A percentile compares a stretch with the other conserved stretches of the same genome.
Conservation (phyloP, 2,888 invertebrate species). For the Ganaspis brasiliensis region DNA sequence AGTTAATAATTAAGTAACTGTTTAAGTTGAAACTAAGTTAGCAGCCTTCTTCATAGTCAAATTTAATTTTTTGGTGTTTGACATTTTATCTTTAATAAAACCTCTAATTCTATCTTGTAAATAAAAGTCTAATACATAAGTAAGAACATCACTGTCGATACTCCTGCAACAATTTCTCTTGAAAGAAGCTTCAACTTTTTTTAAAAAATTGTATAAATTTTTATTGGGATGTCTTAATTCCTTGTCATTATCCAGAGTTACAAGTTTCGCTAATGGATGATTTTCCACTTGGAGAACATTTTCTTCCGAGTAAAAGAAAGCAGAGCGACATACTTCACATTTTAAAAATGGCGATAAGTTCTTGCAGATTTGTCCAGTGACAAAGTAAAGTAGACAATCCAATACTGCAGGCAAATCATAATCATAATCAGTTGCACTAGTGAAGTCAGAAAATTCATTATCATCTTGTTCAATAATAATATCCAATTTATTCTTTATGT, state of each 20-base stretch:
- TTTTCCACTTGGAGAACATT: too few relatives aligned
- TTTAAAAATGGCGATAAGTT: not conserved
- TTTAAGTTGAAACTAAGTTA: not conserved
- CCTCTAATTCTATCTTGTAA: not conserved
- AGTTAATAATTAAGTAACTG: not conserved
- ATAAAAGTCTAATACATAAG: not conserved
- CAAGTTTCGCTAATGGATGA: too few relatives aligned
- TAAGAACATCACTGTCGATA: not conserved
- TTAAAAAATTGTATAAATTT: not conserved
- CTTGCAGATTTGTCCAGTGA: not conserved
- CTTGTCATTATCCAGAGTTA: too few relatives aligned
- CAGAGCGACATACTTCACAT: not conserved
- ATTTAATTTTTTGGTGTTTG: not conserved
- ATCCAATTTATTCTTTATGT: not conserved
- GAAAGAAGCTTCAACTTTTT: not conserved
- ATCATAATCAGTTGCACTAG: not conserved
- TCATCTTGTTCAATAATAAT: not conserved
- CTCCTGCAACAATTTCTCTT: not conserved
- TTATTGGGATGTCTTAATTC: not conserved
- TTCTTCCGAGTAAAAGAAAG: not conserved
- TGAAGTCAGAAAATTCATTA: not conserved
- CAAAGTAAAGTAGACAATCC: not conserved
- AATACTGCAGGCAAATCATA: not conserved
- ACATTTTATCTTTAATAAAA: not conserved
- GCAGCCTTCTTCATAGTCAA: not conserved